A percentile compares a stretch with the other conserved stretches of the same genome.
phyloP scores from a whole-genome alignment of 2,113 vertebrate genomes.

The Marcusenius ussheri region DNA sequence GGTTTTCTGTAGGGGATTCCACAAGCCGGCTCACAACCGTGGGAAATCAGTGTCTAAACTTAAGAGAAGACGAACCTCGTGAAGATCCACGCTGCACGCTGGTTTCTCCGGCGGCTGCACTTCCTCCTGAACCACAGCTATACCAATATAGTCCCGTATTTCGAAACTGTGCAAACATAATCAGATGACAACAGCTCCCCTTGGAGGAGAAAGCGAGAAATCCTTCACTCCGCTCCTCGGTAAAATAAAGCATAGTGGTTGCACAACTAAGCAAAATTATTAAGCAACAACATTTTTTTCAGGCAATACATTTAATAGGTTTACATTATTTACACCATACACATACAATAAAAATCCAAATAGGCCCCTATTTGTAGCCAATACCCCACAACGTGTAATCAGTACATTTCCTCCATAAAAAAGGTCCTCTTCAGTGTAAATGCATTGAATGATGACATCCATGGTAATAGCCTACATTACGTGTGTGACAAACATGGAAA shows the following conservation, averaged over 20 bases:
- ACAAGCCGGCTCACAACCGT: not conserved
- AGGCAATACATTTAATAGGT: slow-evolving; percentile 63
- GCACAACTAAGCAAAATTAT: not conserved
- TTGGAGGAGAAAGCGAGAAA: slow-evolving; percentile 15
- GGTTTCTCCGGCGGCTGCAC: slow-evolving; percentile 16
- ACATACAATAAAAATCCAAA: slow-evolving; percentile 36
- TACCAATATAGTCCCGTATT: not conserved
- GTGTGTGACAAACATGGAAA: slow-evolving; percentile 48
- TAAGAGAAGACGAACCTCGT: not conserved
- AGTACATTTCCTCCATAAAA: not conserved
- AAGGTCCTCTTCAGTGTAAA: not conserved
- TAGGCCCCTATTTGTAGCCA: not conserved
- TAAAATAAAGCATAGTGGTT: not conserved
- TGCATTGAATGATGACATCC: slow-evolving; percentile 50
- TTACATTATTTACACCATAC: slow-evolving; percentile 66
- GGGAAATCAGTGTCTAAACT: not conserved
- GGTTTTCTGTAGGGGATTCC: not conserved
- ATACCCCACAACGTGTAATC: slow-evolving; percentile 26
- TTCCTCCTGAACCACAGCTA: slow-evolving; percentile 32
- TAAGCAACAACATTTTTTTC: slow-evolving; percentile 36
- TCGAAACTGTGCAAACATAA: not conserved
- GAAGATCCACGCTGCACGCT: not conserved
- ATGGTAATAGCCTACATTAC: slow-evolving; percentile 63
- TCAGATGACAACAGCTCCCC: slow-evolving; percentile 30
- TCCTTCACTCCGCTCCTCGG: not conserved